Conservation (phyloP, 2,113 vertebrate genomes). For the Erpornis zantholeuca region DNA sequence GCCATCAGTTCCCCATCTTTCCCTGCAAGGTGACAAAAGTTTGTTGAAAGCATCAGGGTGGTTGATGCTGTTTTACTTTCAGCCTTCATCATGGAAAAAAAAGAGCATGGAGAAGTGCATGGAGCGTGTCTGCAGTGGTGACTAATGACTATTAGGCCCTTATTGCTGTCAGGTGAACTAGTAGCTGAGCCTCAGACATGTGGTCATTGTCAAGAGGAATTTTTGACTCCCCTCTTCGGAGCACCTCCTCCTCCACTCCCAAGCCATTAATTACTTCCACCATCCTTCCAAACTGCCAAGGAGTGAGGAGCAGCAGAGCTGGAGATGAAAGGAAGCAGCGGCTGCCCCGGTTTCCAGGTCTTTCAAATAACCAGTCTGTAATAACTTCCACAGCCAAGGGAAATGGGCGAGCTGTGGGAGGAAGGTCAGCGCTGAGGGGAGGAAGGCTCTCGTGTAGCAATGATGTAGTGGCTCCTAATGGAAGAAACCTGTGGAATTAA, state of each 20-base stretch:
- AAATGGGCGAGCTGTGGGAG: constrained; percentile 61
- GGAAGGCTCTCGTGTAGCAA: constrained; percentile 47
- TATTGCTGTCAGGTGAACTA: constrained; percentile 61
- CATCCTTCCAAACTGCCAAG: constrained; percentile 75
- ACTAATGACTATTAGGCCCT: constrained; percentile 51
- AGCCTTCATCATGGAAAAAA: not conserved
- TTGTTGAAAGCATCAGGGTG: not conserved
- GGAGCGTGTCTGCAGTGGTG: not conserved
- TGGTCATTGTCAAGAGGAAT: constrained; percentile 76
- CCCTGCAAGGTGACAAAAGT: not conserved
- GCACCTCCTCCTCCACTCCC: constrained; percentile 23
- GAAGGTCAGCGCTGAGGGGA: constrained; percentile 70
- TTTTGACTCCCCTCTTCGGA: constrained; percentile 74
- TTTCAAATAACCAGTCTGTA: constrained; percentile 68
- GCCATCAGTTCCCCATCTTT: not conserved
- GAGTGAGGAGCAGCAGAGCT: constrained; percentile 74
- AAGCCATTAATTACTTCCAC: constrained; percentile 72
- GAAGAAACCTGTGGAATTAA: constrained; percentile 72
- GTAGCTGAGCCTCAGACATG: constrained; percentile 64
- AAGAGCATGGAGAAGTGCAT: not conserved
- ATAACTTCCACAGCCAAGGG: constrained; percentile 69
- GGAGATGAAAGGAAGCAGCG: constrained; percentile 71
- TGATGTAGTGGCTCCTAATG: constrained; percentile 74
- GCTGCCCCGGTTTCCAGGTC: constrained; percentile 63
- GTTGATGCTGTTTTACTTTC: constrained; percentile 15